These are phyloP conservation scores for Metallyticus violacea DNA, from an alignment of 2,888 invertebrate genomes.

Conservation along the genomic window DNA sequence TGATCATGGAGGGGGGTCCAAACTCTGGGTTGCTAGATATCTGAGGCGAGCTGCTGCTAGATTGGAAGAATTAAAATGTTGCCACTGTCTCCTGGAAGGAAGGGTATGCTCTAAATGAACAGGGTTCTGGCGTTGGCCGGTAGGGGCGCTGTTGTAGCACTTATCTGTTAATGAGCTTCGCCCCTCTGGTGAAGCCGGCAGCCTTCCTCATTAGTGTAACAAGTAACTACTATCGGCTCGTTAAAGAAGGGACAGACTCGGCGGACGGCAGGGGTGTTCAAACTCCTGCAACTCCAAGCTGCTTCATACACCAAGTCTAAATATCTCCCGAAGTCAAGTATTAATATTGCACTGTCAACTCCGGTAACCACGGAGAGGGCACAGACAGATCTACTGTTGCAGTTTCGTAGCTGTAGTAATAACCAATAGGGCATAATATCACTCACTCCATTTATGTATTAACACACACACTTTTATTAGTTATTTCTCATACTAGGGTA, in stretches of 20 bases:
- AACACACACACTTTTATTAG: too few species aligned
- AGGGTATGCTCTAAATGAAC: not conserved
- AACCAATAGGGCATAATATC: too few species aligned
- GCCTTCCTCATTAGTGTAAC: slow-evolving; percentile 28
- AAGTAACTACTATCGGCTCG: slow-evolving; percentile 27
- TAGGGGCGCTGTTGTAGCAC: slow-evolving; percentile 4
- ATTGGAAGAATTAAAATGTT: not conserved
- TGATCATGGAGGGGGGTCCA: not conserved
- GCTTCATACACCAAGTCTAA: too few species aligned
- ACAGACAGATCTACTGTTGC: too few species aligned
- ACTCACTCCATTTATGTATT: too few species aligned
- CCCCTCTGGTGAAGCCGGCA: slow-evolving; percentile 19
- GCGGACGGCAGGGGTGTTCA: not conserved
- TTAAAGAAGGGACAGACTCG: slow-evolving; percentile 10
- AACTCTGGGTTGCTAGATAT: not conserved
- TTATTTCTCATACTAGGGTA: too few species aligned
- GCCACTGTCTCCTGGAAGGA: not conserved
- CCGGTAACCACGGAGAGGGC: too few species aligned
- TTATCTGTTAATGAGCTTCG: slow-evolving; percentile 28
- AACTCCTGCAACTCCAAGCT: too few species aligned
- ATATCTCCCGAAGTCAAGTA: too few species aligned
- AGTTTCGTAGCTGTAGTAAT: too few species aligned
- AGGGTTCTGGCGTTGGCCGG: not conserved
- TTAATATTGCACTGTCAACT: too few species aligned
- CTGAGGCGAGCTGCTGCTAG: not conserved